Evolutionary conservation across 1,140 invertebrate species (phyloP), one percentile per base, ranked within the genome.

Genomic region (Diorhabda carinulata): DNA sequence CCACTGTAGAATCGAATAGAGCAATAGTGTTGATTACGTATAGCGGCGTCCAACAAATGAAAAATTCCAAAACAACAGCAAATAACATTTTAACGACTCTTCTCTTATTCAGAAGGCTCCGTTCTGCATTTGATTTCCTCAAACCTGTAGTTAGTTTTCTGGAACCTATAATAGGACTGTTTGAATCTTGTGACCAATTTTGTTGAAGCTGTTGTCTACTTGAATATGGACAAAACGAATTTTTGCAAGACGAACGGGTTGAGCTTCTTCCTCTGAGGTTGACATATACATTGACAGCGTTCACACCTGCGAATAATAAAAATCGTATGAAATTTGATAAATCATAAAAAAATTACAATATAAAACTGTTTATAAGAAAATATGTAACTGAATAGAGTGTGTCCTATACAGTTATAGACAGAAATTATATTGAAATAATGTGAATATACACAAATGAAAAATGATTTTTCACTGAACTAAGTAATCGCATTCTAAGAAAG

Each of bases 1-100:
- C 83, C 52, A 81, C 78, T 4, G 80, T 74, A 3, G 84, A 83
- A 70, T 86, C 83, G 74, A 90, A 89, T 0, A 88, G 79, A 5
- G 83, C 83, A 71, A 87, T 83, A 3, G 89, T 89, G 76, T 89
- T 89, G 43, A 91, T 81, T 40, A 87, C 81, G 74, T 89, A 91
- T 0, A 91, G 78, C 0, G 91, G 91, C 5, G 89, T 90, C 90
- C 90, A 92, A 77, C 90, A 92, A 45, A 91, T 83, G 79, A 92
- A 92, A 79, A 91, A 92, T 73, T 91, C 89, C 5, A 90, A 75
- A 6, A 92, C 89, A 3, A 92, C 85, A 3, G 89, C 89, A 72
- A 89, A 92, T 72, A 80, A 61, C 78, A 80, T 80, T 76, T 84
- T 81, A 70, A 81, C 81, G 74, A 83, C 77, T 77, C 82, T 83